Evolutionary conservation across 2,888 invertebrate genomes (phyloP).

Genomic region (Pteria penguin): DNA sequence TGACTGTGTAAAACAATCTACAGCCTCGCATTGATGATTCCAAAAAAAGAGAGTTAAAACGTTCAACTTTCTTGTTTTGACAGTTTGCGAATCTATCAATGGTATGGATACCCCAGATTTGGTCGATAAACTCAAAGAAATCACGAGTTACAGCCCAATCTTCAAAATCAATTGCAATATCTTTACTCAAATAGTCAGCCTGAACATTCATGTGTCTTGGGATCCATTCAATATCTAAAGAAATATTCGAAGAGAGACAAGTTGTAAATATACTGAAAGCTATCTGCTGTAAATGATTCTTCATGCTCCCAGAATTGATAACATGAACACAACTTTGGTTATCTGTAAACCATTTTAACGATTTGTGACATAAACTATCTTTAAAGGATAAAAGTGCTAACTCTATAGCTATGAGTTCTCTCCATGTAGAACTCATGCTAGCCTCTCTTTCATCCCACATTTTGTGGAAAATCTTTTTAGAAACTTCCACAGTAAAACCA

Average conservation of each 20-base stretch:
- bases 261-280: background rate
- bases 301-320: background rate
- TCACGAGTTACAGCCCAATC: background rate
- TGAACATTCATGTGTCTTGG: conserved; percentile 3
- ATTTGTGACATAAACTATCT: too few species aligned
- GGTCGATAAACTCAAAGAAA: background rate
- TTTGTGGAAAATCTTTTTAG: too few species aligned
- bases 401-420: too few species aligned
- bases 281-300: background rate
- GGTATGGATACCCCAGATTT: background rate
- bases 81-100: conserved; percentile 17
- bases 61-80: background rate
- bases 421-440: too few species aligned
- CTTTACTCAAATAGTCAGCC: background rate
- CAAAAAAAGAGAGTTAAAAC: conserved; percentile 17
- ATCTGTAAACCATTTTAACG: too few species aligned
- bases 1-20: background rate
- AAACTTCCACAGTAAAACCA: background rate
- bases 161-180: background rate
- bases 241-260: background rate
- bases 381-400: too few species aligned
- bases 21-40: background rate
- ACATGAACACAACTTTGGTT: too few species aligned
- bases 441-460: too few species aligned
- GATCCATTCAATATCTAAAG: background rate